These are phyloP conservation scores for Phasia obesa DNA, from an alignment of 2,888 invertebrate genomes.

Conservation along the genomic window DNA sequence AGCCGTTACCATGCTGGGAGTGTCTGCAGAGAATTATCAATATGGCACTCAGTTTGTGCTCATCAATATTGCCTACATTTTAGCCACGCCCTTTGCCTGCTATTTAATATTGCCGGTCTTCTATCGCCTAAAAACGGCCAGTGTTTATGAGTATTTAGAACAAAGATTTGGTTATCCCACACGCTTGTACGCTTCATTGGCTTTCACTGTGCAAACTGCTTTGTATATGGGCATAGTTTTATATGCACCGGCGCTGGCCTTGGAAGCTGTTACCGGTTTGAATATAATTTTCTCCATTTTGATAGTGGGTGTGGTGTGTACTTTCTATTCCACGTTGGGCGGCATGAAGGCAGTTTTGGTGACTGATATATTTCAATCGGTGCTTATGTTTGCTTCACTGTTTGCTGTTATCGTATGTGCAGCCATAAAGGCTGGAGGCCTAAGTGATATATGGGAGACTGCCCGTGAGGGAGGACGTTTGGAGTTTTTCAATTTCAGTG, in stretches of 20 bases:
- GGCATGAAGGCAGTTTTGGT: conserved; percentile 96
- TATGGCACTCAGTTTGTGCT: conserved; percentile 91
- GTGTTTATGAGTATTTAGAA: conserved; percentile 96
- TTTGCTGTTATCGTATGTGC: conserved; percentile 90
- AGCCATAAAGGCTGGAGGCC: conserved; percentile 87
- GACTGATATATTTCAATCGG: conserved; percentile 92
- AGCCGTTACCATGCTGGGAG: conserved; percentile 93
- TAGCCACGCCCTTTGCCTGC: conserved; percentile 90
- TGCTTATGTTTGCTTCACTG: conserved; percentile 92
- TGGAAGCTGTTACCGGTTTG: conserved; percentile 93
- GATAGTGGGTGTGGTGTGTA: conserved; percentile 87
- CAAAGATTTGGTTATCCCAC: conserved; percentile 90
- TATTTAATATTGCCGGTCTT: conserved; percentile 93
- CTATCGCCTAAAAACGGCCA: conserved; percentile 91
- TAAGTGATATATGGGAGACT: conserved; percentile 87
- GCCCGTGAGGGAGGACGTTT: conserved; percentile 88
- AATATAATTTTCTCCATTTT: conserved; percentile 88
- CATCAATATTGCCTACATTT: conserved; percentile 89
- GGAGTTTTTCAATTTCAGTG: conserved; percentile 87
- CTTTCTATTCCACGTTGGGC: conserved; percentile 93
- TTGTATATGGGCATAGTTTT: conserved; percentile 95
- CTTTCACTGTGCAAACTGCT: conserved; percentile 94
- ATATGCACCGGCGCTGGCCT: conserved; percentile 95
- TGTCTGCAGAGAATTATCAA: conserved; percentile 93
- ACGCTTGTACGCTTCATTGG: conserved; percentile 90